A percentile compares a stretch with the other conserved stretches of the same genome.
These are phyloP conservation scores for Urocolius indicus DNA, from an alignment of 2,113 vertebrate genomes.

Conservation along the genomic window DNA sequence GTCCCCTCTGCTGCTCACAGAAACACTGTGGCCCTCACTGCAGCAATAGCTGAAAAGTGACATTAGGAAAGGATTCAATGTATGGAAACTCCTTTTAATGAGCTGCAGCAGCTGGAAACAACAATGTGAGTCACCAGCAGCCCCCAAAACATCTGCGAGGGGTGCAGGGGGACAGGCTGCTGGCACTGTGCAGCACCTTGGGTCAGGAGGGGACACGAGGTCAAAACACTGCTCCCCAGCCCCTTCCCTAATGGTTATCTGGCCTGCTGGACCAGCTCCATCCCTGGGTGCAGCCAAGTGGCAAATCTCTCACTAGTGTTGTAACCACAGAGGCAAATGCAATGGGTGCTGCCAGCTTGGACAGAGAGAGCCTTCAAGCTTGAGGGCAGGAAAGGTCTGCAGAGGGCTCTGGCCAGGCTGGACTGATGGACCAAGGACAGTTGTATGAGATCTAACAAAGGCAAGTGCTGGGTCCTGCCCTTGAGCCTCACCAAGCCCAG, in stretches of 20 bases:
- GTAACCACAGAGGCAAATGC: not conserved
- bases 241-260: not conserved
- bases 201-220: fast-evolving
- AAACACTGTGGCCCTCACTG: not conserved
- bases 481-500: too few relatives aligned
- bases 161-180: not conserved
- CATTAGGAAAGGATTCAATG: slow-evolving; percentile 13
- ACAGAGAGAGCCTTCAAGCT: not conserved
- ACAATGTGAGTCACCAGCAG: not conserved
- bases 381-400: too few relatives aligned
- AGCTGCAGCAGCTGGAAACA: slow-evolving; percentile 28
- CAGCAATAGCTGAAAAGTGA: not conserved
- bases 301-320: not conserved
- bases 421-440: too few relatives aligned
- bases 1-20: not conserved
- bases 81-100: not conserved
- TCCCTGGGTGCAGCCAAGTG: not conserved
- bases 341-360: not conserved
- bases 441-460: too few relatives aligned
- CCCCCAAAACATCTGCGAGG: not conserved
- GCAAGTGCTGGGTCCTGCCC: too few relatives aligned
- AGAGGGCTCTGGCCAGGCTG: too few relatives aligned
- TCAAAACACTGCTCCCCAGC: not conserved
- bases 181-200: fast-evolving
- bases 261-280: not conserved